Conservation (phyloP, 2,888 invertebrate genomes). For the Chaetoderma sp. region DNA sequence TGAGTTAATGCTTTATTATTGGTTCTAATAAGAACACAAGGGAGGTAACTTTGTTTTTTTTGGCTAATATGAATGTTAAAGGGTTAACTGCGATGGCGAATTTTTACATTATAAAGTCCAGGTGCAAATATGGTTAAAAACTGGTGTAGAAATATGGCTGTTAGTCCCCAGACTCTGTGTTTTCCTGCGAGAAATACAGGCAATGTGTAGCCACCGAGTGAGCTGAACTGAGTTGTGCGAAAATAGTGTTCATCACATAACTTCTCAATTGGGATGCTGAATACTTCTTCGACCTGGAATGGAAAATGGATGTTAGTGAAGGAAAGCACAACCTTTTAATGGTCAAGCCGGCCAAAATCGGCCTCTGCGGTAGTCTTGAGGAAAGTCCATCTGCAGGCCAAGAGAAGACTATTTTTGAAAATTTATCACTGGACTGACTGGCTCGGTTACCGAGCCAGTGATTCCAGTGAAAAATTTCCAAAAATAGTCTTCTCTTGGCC, state of each 20-base stretch:
- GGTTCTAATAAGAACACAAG: too few species aligned
- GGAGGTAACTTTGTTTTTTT: not conserved
- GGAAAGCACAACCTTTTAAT: not conserved
- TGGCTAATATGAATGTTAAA: not conserved
- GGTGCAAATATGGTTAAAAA: slow-evolving; percentile 57
- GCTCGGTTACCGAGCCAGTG: too few species aligned
- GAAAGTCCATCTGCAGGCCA: too few species aligned
- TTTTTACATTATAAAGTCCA: slow-evolving; percentile 50
- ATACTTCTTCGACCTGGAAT: slow-evolving; percentile 71
- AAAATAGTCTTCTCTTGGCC: too few species aligned
- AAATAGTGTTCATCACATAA: slow-evolving; percentile 46
- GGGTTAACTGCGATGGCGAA: slow-evolving; percentile 16
- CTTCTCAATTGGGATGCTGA: slow-evolving; percentile 47
- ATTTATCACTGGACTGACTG: too few species aligned
- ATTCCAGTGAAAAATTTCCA: too few species aligned
- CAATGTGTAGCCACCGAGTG: slow-evolving; percentile 51
- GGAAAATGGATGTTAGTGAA: too few species aligned
- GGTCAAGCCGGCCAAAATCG: too few species aligned
- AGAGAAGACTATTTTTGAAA: too few species aligned
- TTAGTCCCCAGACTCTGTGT: slow-evolving; percentile 69
- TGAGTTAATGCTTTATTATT: too few species aligned
- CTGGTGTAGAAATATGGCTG: slow-evolving; percentile 65
- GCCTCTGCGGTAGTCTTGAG: too few species aligned
- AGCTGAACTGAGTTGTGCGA: slow-evolving; percentile 49
- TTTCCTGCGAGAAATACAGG: slow-evolving; percentile 54